phyloP scores from a whole-genome alignment of 2,113 vertebrate genomes.

The Drymodes brunneopygia region DNA sequence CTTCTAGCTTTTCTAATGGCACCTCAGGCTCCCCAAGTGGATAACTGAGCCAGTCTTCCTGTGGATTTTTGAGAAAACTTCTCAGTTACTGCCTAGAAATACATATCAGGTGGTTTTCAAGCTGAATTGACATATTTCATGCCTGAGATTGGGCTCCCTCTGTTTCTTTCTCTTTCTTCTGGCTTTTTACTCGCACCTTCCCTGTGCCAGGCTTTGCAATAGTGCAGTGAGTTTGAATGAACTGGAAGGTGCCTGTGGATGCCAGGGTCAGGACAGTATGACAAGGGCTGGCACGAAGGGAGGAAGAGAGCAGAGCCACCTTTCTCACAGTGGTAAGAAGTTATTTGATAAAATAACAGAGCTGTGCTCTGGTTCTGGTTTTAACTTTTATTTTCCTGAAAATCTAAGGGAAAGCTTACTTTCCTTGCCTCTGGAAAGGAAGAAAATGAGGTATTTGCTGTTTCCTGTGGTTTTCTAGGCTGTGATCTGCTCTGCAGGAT shows the following conservation, averaged over 20 bases:
- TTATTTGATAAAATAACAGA: neutral
- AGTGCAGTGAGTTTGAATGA: neutral
- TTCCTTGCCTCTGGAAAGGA: neutral
- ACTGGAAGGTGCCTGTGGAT: no score
- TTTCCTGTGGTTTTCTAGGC: neutral
- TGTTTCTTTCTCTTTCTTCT: neutral
- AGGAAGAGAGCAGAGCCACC: neutral
- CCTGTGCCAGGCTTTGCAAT: neutral
- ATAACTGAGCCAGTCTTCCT: neutral
- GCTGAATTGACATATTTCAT: fast-evolving
- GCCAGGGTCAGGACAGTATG: neutral
- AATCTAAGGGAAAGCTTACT: neutral
- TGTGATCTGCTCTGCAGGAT: neutral
- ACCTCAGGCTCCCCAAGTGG: neutral
- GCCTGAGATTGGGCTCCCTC: neutral
- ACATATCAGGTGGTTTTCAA: neutral
- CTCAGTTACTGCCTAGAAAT: neutral
- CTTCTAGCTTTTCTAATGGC: neutral
- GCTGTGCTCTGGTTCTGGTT: neutral
- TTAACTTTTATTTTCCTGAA: neutral
- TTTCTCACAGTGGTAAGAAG: no score
- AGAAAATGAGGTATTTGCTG: fast-evolving
- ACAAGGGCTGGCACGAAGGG: neutral
- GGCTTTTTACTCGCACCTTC: neutral
- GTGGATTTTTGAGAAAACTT: neutral